A percentile compares a stretch with the other conserved stretches of the same genome.
Conservation (phyloP, 1,140 invertebrate species). For the Drosophila santomea region DNA sequence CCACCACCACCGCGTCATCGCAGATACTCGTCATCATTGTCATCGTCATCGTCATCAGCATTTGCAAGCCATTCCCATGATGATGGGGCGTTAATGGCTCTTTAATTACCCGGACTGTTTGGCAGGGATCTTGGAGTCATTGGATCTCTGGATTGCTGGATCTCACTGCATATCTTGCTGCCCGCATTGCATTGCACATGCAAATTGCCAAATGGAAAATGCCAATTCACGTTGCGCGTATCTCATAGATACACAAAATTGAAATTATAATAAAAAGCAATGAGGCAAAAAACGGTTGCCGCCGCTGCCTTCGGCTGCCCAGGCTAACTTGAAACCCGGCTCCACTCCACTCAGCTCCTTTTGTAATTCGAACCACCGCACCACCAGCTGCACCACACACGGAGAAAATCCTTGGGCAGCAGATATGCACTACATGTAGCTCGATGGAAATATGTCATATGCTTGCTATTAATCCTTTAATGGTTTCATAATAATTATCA, state of each 20-base stretch:
- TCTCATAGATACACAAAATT: slow-evolving; percentile 74
- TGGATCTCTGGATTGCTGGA: background rate
- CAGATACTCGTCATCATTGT: slow-evolving; percentile 24
- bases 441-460: no score
- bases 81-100: slow-evolving; percentile 66
- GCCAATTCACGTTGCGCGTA: slow-evolving; percentile 72
- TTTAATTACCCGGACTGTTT: slow-evolving; percentile 67
- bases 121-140: slow-evolving; percentile 4
- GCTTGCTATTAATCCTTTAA: no score
- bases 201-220: slow-evolving; percentile 74
- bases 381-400: slow-evolving; percentile 35
- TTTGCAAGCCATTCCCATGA: slow-evolving; percentile 31
- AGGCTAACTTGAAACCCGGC: slow-evolving; percentile 12
- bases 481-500: background rate
- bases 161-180: background rate
- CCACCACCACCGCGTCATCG: background rate
- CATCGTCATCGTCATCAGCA: slow-evolving; percentile 11
- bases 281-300: slow-evolving; percentile 35
- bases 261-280: slow-evolving; percentile 72
- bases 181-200: slow-evolving; percentile 48
- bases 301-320: slow-evolving; percentile 29
- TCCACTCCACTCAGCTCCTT: slow-evolving; percentile 51
- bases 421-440: background rate
- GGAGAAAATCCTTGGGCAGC: background rate
- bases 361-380: slow-evolving; percentile 73